Conservation (phyloP, 2,113 vertebrate genomes). For the Tympanuchus pallidicinctus region DNA sequence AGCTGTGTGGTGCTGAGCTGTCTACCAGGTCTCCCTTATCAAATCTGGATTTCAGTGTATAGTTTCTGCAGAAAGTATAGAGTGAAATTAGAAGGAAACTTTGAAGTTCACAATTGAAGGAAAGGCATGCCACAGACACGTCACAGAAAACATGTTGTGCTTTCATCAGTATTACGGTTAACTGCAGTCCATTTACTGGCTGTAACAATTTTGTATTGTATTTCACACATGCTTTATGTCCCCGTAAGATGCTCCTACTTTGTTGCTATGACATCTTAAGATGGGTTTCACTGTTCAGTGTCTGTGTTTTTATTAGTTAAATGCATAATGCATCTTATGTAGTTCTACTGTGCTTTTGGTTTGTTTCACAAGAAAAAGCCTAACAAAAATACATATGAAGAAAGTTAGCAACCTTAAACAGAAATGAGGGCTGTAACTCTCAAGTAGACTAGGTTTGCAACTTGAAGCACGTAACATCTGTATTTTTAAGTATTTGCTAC, state of each 20-base stretch:
- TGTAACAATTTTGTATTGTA: background rate
- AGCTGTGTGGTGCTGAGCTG: background rate
- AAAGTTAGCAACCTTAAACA: background rate
- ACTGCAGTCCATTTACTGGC: background rate
- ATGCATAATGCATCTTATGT: background rate
- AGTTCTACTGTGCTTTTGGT: background rate
- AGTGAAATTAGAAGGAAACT: background rate
- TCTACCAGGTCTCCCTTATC: background rate
- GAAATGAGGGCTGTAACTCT: background rate
- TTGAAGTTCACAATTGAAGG: background rate
- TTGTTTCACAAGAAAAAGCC: slow-evolving; percentile 12
- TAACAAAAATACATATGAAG: background rate
- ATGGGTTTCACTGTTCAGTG: background rate
- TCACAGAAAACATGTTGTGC: background rate
- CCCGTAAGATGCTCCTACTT: background rate
- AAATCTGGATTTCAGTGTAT: background rate
- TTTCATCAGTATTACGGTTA: background rate
- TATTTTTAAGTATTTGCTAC: background rate
- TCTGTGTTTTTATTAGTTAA: background rate
- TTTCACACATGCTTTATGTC: background rate
- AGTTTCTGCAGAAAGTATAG: background rate
- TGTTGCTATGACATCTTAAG: background rate
- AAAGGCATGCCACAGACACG: background rate
- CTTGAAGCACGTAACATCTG: background rate
- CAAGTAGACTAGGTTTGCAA: background rate